Evolutionary conservation across 2,797 vertebrate genomes (phyloP), one percentile per base, ranked within the genome.

Genomic region (Netta rufina): DNA sequence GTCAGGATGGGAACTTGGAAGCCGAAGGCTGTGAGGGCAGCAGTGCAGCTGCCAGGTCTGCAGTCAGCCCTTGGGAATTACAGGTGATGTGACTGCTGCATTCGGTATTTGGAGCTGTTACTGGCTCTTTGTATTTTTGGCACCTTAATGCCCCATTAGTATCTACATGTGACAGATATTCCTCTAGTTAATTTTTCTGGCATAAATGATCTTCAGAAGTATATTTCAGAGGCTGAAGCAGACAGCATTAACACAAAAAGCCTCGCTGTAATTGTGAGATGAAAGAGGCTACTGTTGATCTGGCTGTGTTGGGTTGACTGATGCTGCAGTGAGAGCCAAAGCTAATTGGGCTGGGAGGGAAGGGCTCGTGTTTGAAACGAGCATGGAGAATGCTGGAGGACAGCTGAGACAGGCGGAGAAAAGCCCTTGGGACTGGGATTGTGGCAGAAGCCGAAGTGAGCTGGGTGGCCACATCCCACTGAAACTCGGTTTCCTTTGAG

Each of bases 251-350:
- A 39, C 33, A 39, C n/a, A 60, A 43, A 2, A n/a, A 65, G 38
- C 62, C 36, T 36, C 21, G 33, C 57, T 69, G 56, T 28, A 13
- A 1, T 21, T 11, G 32, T 36, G 18, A 25, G 32, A 21, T 64
- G 62, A n/a, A 38, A 47, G 39, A 47, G 67, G 53, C 41, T 32
- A 2, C 47, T 18, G 2, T 6, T 41, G 24, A 20, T 43, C 33
- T 19, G 77, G 24, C 69, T 0, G 1, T 6, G 15, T n/a, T 12
- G 11, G 14, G n/a, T 1, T 56, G 51, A 36, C n/a, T 36, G 33
- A 47, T 70, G 69, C 69, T 39, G 47, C 25, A 41, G 49, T 22
- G 1, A 4, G 53, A 81, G n/a, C n/a, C 56, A 41, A 76, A 61
- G 47, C 61, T 69, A 41, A 20, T 8, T 24, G 27, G 13, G 9